phyloP scores from a whole-genome alignment of 1,140 invertebrate genomes.

The Drosophila virilis region DNA sequence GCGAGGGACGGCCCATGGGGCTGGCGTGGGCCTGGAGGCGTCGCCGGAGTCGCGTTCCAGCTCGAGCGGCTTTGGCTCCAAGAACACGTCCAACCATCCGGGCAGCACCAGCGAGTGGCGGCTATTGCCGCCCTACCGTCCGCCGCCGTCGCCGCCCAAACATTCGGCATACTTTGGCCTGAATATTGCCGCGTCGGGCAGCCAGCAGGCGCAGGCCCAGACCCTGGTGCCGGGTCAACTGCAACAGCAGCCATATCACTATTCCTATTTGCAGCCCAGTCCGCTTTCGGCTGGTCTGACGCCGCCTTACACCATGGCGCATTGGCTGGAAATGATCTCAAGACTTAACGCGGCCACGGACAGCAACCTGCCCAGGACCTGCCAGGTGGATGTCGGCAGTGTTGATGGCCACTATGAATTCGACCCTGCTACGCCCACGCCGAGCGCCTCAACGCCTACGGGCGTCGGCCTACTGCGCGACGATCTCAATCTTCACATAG shows the following conservation, averaged over 20 bases:
- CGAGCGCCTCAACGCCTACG: slow-evolving; percentile 87
- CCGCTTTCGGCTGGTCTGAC: slow-evolving; percentile 83
- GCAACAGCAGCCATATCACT: slow-evolving; percentile 48
- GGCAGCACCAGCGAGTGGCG: slow-evolving; percentile 91
- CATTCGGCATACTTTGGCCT: slow-evolving; percentile 57
- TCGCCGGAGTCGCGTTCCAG: slow-evolving; percentile 94
- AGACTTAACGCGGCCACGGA: slow-evolving; percentile 85
- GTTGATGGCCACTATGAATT: slow-evolving; percentile 98
- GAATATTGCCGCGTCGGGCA: slow-evolving; percentile 39
- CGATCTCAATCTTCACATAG: slow-evolving; percentile 81
- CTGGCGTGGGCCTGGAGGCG: slow-evolving; percentile 86
- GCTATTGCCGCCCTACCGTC: slow-evolving; percentile 90
- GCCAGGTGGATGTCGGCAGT: slow-evolving; percentile 91
- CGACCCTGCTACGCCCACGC: slow-evolving; percentile 90
- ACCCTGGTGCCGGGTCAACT: slow-evolving; percentile 42
- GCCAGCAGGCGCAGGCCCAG: slow-evolving; percentile 69
- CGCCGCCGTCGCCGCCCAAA: slow-evolving; percentile 86
- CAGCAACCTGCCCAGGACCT: slow-evolving; percentile 84
- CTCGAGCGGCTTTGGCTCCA: slow-evolving; percentile 94
- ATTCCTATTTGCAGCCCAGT: slow-evolving; percentile 52
- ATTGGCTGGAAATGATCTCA: slow-evolving; percentile 87
- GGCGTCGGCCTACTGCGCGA: slow-evolving; percentile 84
- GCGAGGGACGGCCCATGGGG: slow-evolving; percentile 62
- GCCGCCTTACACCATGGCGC: slow-evolving; percentile 86
- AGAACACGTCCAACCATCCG: slow-evolving; percentile 94